Evolutionary conservation across 2,797 vertebrate genomes (phyloP), one percentile per base, ranked within the genome.

Genomic region (Myotis daubentonii): DNA sequence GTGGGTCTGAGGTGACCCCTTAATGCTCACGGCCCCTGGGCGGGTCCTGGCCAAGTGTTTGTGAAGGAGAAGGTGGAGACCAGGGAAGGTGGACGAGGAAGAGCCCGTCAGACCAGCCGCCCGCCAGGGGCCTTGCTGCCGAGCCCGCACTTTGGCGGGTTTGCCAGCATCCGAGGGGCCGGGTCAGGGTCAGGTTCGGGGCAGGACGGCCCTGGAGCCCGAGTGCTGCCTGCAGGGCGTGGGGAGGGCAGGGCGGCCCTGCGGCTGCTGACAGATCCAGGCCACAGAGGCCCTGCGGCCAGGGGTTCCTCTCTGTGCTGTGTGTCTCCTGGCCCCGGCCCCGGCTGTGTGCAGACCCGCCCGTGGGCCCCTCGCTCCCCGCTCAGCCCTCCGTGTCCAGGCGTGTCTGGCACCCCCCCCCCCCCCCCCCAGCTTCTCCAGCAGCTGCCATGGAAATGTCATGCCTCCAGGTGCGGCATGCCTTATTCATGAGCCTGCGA

Each of bases 401-500:
- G 97, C 95, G 8, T 97, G 96, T 97, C 98, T 97, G 86, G 96
- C 97, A 93, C 97, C 98, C 90, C 91, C 97, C 94, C 93, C 96
- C 93, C 96, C 86, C 91, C 94, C 95, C 79, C 84, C 8, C n/a
- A 41, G 74, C 87, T 23, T 65, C 11, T 8, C 94, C 93, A 95
- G 57, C 97, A 23, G 95, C 97, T 97, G 98, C 98, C 97, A 98
- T 98, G 98, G 98, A 98, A 97, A 98, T 98, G 97, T 98, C 97
- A 98, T 97, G 97, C 98, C 98, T 98, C 98, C 98, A 98, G 98
- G 98, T 98, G 98, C 98, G 91, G 57, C 89, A 97, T 98, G 98
- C 97, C 98, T 98, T 98, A 98, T 98, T 98, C 98, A 98, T 98
- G 98, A 98, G 98, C 96, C 97, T 97, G 97, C 47, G 97, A 95